Evolutionary conservation across 2,797 vertebrate species (phyloP).

Genomic region (Vireo griseus): DNA sequence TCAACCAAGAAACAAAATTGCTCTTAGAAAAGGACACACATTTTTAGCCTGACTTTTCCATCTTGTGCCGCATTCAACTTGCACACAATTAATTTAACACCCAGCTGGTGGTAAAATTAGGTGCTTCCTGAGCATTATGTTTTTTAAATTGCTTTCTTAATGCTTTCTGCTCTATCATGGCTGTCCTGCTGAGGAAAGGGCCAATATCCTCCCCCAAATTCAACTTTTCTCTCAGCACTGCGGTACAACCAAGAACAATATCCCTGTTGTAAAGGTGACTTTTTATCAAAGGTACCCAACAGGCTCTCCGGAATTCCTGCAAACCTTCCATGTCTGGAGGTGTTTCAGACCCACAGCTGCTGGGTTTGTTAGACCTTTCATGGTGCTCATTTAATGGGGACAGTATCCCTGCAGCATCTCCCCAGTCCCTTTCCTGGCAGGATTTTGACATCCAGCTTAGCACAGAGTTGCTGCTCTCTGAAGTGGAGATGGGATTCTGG

Average conservation of each 20-base stretch:
- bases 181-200: constrained; percentile 54
- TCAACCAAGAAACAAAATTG: background rate
- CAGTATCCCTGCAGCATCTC: rapidly evolving
- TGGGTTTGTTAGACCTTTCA: background rate
- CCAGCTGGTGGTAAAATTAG: constrained; percentile 68
- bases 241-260: background rate
- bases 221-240: background rate
- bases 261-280: background rate
- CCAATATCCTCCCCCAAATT: constrained; percentile 19
- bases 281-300: constrained; percentile 34
- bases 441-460: background rate
- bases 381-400: background rate
- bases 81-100: constrained; percentile 64
- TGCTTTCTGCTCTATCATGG: constrained; percentile 32
- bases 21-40: background rate
- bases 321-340: background rate
- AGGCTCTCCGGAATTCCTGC: constrained; percentile 1
- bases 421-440: background rate
- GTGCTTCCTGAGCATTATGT: constrained; percentile 52
- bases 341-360: background rate
- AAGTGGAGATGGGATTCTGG: background rate
- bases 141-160: constrained; percentile 69
- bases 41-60: constrained; percentile 4
- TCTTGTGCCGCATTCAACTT: background rate
- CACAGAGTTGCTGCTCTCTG: background rate